These are phyloP conservation scores for Toxonevra muliebris DNA, from an alignment of 2,888 invertebrate genomes.

Conservation along the genomic window DNA sequence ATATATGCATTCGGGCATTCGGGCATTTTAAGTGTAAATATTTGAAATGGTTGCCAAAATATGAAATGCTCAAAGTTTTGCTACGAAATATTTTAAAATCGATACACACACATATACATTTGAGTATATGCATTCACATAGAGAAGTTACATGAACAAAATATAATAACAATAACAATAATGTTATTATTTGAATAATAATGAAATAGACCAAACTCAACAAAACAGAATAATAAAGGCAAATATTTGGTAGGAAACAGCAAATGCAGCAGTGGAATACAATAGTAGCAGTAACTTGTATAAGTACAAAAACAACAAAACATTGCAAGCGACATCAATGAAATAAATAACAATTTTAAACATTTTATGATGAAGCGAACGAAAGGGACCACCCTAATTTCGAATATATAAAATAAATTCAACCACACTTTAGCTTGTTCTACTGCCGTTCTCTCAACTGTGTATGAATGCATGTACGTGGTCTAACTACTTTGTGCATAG, in stretches of 20 bases:
- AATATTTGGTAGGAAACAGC: conserved; percentile 3
- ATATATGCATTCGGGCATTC: background rate
- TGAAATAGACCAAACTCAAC: conserved; percentile 2
- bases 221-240: background rate
- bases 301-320: too few relatives aligned
- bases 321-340: background rate
- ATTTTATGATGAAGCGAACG: conserved; percentile 1
- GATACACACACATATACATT: too few relatives aligned
- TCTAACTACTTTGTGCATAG: too few relatives aligned
- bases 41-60: too few relatives aligned
- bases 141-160: background rate
- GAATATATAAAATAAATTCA: background rate
- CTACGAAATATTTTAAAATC: too few relatives aligned
- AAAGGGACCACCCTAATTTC: background rate
- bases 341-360: background rate
- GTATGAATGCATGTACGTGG: too few relatives aligned
- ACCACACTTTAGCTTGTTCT: too few relatives aligned
- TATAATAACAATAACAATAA: conserved; percentile 16
- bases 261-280: background rate
- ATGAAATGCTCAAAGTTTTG: too few relatives aligned
- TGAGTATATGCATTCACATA: too few relatives aligned
- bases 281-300: too few relatives aligned
- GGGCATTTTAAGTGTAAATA: too few relatives aligned
- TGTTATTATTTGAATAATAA: background rate
- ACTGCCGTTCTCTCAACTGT: too few relatives aligned